Evolutionary conservation across 2,888 invertebrate genomes (phyloP).

Genomic region (Pheosia gnoma): DNA sequence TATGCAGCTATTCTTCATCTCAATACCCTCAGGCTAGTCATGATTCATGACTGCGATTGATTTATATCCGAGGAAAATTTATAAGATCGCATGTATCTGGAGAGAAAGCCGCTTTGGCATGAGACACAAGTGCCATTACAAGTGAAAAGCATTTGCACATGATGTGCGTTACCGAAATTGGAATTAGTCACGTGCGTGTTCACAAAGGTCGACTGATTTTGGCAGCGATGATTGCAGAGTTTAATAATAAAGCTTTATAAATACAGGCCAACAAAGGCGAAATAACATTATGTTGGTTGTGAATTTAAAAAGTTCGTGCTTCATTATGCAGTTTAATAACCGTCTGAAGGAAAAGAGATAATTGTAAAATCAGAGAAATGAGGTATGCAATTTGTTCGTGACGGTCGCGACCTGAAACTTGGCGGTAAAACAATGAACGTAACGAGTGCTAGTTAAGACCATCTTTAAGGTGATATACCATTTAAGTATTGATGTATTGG

Average conservation of each 20-base stretch:
- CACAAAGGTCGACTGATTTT: slow-evolving; percentile 48
- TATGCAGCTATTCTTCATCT: slow-evolving; percentile 15
- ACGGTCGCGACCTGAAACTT: slow-evolving; percentile 59
- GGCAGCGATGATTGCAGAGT: slow-evolving; percentile 43
- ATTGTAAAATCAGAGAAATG: slow-evolving; percentile 38
- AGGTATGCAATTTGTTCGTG: slow-evolving; percentile 52
- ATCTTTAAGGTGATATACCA: slow-evolving; percentile 27
- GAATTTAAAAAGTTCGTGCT: not conserved
- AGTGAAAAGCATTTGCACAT: slow-evolving; percentile 52
- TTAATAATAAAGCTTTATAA: slow-evolving; percentile 37
- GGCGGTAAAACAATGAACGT: slow-evolving; percentile 56
- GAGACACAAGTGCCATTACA: slow-evolving; percentile 43
- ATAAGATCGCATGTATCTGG: slow-evolving; percentile 47
- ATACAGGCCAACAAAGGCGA: slow-evolving; percentile 6
- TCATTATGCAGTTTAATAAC: too few species aligned
- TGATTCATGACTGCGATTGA: slow-evolving; percentile 14
- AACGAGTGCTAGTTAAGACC: slow-evolving; percentile 40
- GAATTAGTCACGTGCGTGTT: slow-evolving; percentile 49
- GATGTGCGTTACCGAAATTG: slow-evolving; percentile 44
- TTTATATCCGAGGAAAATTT: slow-evolving; percentile 35
- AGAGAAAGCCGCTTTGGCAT: slow-evolving; percentile 69
- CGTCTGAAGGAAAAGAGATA: slow-evolving; percentile 36
- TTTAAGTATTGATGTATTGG: not conserved
- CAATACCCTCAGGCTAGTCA: slow-evolving; percentile 11
- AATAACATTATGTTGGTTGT: not conserved